A percentile compares a stretch with the other conserved stretches of the same genome.
These are phyloP conservation scores for Nephrocerus scutellatus DNA, from an alignment of 2,888 invertebrate genomes.

Conservation along the genomic window DNA sequence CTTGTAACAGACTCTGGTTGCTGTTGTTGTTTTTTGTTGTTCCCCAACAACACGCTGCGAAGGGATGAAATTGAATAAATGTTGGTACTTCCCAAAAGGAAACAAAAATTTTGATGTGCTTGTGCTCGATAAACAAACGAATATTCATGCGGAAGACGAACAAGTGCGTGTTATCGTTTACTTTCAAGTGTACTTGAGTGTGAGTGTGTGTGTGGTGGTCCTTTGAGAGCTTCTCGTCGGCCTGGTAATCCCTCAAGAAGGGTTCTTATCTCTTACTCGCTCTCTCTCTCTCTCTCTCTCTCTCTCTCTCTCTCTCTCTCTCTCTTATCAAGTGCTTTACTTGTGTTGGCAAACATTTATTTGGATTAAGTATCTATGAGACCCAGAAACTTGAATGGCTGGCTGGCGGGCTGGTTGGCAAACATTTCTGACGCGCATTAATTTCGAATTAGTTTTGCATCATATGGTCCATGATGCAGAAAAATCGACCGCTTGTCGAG, in stretches of 20 bases:
- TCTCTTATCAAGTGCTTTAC: background rate
- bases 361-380: too few species aligned
- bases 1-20: too few species aligned
- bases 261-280: constrained; percentile 16
- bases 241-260: constrained; percentile 6
- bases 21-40: too few species aligned
- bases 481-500: too few species aligned
- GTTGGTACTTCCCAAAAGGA: too few species aligned
- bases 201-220: too few species aligned
- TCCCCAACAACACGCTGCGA: too few species aligned
- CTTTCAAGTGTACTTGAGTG: too few species aligned
- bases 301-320: constrained; percentile 20
- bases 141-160: constrained; percentile 27
- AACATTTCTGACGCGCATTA: constrained; percentile 41
- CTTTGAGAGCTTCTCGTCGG: too few species aligned
- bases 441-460: constrained; percentile 50
- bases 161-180: too few species aligned
- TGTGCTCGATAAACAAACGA: constrained; percentile 29
- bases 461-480: constrained; percentile 49
- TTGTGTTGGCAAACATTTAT: background rate
- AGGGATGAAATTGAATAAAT: too few species aligned
- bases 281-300: constrained; percentile 14
- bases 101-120: too few species aligned
- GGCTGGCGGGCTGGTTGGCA: background rate
- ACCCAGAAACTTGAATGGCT: background rate